Evolutionary conservation across 2,888 invertebrate genomes (phyloP), one percentile per base, ranked within the genome.

Genomic region (Acanthopleura granulata): DNA sequence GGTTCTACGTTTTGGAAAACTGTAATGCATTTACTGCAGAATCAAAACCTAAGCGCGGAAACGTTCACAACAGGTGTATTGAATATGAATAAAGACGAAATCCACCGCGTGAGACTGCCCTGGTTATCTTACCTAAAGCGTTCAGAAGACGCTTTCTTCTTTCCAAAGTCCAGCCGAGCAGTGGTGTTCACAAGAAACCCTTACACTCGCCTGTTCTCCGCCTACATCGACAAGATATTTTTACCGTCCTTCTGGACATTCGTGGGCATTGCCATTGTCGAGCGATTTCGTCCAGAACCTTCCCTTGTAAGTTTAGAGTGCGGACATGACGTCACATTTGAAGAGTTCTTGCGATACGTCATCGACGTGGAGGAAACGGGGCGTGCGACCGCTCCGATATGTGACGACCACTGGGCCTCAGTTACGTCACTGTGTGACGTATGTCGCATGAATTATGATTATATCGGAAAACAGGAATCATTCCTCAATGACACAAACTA

Each of bases 241-340:
- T 77, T 85, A 18, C 84, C 84, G 9, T 81, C 82, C 62, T 85
- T 84, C 74, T 85, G 84, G 85, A 22, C 30, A 4, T 69, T 76
- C 9, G 77, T 79, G 70, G 81, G 82, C 1, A 74, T 22, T 49
- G 62, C 61, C 3, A 79, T 83, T n/a, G 62, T 81, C 18, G 66
- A 69, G 29, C 18, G 30, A 14, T 61, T 61, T 0, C 74, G 80
- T 1, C 16, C 15, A 40, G 69, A 78, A 18, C 50, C 77, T 1
- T 61, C 75, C 0, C 14, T 14, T 0, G 1, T n/a, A 6, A 76
- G 78, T 14, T 18, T 70, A 11, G 61, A 50, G 29, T 85, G 85
- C 73, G 83, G 83, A 27, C 66, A 78, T 74, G 83, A 85, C 72
- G 78, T 85, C 12, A 83, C 81, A 18, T 85, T 85, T 72, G 57